Base-by-base conservation (phyloP, 2,797 vertebrate genomes). In the Hybognathus amarus region DNA sequence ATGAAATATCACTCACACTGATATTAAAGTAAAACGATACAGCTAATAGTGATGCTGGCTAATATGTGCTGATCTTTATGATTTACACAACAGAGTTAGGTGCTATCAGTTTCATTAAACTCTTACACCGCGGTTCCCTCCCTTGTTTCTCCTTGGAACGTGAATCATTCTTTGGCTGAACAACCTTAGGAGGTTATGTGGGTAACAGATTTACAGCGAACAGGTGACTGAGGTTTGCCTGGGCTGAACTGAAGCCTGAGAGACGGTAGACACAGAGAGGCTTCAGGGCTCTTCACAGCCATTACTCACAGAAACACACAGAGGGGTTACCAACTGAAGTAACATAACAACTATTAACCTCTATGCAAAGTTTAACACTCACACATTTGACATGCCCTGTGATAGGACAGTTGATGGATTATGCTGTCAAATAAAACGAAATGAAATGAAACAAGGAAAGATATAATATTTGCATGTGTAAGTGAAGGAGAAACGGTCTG, bases 81-180 rank as follows among this genome's bases (percentile, higher is more conserved):
- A 56, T 56, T 30, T 45, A 36, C 61, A 69, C 63, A 63, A 71
- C 30, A 42, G 40, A 24, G 15, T 38, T n/a, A 61, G 68, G 42
- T 54, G 33, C 7, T 38, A 42, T 64, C 6, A 3, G 59, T 69
- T 76, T 70, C 3, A 50, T 80, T 67, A 27, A 50, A 83, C 56
- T 36, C 27, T 54, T 17, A 45, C 7, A 11, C 11, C 24, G 15
- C 18, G 5, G 36, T 33, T 38, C 71, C 54, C 50, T n/a, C 15
- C 50, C 73, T 54, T 61, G 22, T 47, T n/a, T 69, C 15, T 50
- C 27, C 38, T 74, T 33, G 42, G 54, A 82, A 78, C 11, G 27
- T 56, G 80, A 79, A 59, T 78, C 59, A 82, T 73, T 63, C 2
- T 78, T 85, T 66, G 80, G 45, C 80, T 75, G 70, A 66, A 52